phyloP scores from a whole-genome alignment of 1,140 invertebrate genomes.

The Trichomalopsis sarcophagae region DNA sequence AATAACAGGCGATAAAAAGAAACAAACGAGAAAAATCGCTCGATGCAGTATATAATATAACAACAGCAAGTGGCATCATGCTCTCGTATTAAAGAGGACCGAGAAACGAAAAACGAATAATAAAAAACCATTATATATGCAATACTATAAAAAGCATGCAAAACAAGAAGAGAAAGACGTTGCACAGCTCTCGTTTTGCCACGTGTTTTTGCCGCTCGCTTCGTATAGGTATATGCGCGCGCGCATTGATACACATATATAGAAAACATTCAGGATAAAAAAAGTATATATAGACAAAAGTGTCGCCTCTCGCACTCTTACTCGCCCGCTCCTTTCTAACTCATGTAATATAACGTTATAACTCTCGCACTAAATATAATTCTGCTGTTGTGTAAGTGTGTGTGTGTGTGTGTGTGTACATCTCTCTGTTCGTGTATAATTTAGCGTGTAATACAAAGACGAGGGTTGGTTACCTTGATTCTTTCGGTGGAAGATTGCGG shows the following conservation, averaged over 20 bases:
- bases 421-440: not conserved
- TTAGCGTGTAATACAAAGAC: slow-evolving; percentile 20
- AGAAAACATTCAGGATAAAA: not conserved
- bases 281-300: slow-evolving; percentile 9
- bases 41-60: not conserved
- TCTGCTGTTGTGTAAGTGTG: not conserved
- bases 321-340: not conserved
- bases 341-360: not conserved
- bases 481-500: slow-evolving; percentile 34
- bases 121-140: not conserved
- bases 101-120: slow-evolving; percentile 16
- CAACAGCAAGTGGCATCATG: not conserved
- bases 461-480: slow-evolving; percentile 25
- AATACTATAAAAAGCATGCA: not conserved
- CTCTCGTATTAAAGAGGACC: not conserved
- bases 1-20: slow-evolving; percentile 5
- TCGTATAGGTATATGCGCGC: not conserved
- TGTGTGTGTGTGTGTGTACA: not conserved
- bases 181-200: slow-evolving; percentile 21
- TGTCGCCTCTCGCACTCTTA: not conserved
- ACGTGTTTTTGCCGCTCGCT: not conserved
- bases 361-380: not conserved
- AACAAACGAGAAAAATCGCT: slow-evolving; percentile 24
- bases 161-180: slow-evolving; percentile 15
- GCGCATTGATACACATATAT: no score